A percentile compares a stretch with the other conserved stretches of the same genome.
These are phyloP conservation scores for Anableps anableps DNA, from an alignment of 2,797 vertebrate species.

Conservation along the genomic window DNA sequence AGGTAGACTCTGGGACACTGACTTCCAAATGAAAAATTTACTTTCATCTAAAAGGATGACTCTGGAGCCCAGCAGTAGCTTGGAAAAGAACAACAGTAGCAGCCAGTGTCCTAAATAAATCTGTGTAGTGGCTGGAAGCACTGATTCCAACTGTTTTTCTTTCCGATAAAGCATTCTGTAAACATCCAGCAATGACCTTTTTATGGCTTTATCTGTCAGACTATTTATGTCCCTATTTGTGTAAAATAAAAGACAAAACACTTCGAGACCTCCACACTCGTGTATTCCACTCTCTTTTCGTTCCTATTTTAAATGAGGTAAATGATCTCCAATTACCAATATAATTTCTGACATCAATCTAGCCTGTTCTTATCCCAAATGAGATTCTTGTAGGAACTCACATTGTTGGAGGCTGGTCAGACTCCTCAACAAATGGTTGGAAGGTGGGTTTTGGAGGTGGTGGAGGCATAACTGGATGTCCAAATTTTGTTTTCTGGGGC, in stretches of 20 bases:
- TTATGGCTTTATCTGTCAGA: neutral
- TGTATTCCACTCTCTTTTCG: neutral
- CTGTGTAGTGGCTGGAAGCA: neutral
- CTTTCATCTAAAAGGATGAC: neutral
- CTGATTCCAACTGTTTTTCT: neutral
- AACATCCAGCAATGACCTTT: neutral
- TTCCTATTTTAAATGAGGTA: neutral
- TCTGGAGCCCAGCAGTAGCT: neutral
- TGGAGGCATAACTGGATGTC: slow-evolving; percentile 69
- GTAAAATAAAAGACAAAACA: neutral
- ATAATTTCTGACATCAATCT: neutral
- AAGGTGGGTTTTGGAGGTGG: slow-evolving; percentile 83
- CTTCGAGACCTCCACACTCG: neutral
- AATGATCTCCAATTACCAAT: neutral
- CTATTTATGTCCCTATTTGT: neutral
- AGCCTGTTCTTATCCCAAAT: neutral
- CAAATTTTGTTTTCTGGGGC: slow-evolving; percentile 76
- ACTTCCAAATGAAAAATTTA: neutral
- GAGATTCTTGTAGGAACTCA: slow-evolving; percentile 76
- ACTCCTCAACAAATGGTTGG: slow-evolving; percentile 92
- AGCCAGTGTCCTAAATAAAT: neutral
- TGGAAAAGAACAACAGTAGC: neutral
- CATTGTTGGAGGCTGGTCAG: slow-evolving; percentile 87
- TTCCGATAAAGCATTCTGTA: neutral
- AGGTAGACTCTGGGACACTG: neutral